phyloP scores from a whole-genome alignment of 2,888 invertebrate genomes.

The Ypsolopha scabrella region DNA sequence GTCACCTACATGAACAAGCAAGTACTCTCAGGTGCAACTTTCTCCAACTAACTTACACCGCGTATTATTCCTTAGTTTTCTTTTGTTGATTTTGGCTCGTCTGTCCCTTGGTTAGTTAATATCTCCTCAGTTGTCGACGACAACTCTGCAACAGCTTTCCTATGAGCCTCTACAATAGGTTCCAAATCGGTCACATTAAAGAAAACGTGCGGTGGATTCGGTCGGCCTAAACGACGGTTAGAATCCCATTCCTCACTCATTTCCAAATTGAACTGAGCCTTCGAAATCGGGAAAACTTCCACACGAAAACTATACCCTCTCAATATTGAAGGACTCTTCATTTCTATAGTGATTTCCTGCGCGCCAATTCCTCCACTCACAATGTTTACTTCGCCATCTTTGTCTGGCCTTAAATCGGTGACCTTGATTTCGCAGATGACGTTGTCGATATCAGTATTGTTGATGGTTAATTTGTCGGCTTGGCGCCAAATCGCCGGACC shows the following conservation, averaged over 20 bases:
- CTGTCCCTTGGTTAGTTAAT: too few species aligned
- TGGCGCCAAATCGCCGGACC: constrained; percentile 4
- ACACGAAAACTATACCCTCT: constrained; percentile 12
- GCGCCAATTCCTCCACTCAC: not conserved
- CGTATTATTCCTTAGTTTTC: too few species aligned
- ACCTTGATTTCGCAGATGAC: constrained; percentile 5
- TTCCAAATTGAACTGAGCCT: not conserved
- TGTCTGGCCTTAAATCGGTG: constrained; percentile 3
- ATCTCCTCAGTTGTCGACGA: too few species aligned
- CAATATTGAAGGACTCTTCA: not conserved
- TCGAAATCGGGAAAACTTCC: constrained; percentile 16
- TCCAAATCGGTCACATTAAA: too few species aligned
- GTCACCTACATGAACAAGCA: too few species aligned
- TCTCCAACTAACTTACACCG: too few species aligned
- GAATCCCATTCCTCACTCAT: too few species aligned
- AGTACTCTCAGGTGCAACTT: too few species aligned
- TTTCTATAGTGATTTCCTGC: not conserved
- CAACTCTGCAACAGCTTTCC: not conserved
- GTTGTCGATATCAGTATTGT: not conserved
- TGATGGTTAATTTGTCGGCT: constrained; percentile 1
- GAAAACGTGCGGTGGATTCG: too few species aligned
- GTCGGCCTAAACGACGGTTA: too few species aligned
- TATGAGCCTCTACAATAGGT: not conserved
- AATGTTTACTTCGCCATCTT: constrained; percentile 4
- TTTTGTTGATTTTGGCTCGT: too few species aligned